Evolutionary conservation across 2,113 vertebrate genomes (phyloP).

Genomic region (Pygoscelis adeliae): DNA sequence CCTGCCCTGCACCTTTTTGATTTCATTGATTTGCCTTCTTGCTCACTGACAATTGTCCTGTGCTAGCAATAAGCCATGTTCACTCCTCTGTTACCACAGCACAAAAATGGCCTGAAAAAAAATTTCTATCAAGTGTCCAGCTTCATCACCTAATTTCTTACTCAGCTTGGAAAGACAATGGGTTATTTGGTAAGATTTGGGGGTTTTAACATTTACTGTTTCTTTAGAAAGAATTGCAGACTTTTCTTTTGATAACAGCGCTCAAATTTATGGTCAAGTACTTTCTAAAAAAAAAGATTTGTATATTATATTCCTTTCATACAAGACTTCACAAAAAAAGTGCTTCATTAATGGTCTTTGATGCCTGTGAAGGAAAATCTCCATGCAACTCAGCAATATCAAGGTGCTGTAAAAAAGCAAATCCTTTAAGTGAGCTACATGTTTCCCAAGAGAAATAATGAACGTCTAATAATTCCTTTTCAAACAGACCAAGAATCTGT

Average conservation of each 20-base stretch:
- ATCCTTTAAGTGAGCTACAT: neutral
- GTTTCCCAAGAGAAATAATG: slow-evolving; percentile 8
- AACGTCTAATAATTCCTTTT: slow-evolving; percentile 10
- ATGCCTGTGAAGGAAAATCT: slow-evolving; percentile 15
- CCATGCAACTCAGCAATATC: neutral
- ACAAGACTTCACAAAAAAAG: neutral
- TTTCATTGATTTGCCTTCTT: neutral
- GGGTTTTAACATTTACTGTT: neutral
- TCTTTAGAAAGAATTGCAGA: neutral
- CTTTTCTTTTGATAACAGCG: neutral
- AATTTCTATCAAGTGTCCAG: neutral
- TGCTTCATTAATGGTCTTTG: neutral
- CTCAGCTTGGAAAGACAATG: neutral
- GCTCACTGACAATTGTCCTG: neutral
- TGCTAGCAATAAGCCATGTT: neutral
- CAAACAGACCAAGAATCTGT: slow-evolving; percentile 25
- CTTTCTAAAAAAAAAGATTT: neutral
- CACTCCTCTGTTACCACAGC: neutral
- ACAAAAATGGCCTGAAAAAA: neutral
- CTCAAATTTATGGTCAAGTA: neutral
- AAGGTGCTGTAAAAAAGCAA: neutral
- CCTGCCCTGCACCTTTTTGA: neutral
- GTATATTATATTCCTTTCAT: neutral
- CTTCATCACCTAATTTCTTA: neutral
- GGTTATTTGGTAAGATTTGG: neutral